Evolutionary conservation across 2,888 invertebrate species (phyloP).

Genomic region (Euphydryas editha): DNA sequence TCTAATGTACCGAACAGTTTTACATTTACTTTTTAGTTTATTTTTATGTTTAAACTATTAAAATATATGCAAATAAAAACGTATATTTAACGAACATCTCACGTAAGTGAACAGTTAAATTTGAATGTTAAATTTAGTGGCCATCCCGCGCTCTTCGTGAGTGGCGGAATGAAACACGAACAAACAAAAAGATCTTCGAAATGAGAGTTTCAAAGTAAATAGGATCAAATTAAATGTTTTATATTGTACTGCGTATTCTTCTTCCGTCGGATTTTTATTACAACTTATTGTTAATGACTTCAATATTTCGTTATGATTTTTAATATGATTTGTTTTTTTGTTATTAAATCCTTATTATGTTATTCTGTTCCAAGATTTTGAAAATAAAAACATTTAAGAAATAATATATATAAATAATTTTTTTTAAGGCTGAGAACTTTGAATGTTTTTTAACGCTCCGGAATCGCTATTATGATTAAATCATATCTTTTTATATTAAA

Average conservation of each 20-base stretch:
- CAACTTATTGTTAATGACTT: neutral
- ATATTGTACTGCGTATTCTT: neutral
- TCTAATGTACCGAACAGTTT: neutral
- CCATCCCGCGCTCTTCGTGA: slow-evolving; percentile 8
- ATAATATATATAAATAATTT: too few relatives aligned
- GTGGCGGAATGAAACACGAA: slow-evolving; percentile 13
- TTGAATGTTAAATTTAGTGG: slow-evolving; percentile 29
- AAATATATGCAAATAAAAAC: slow-evolving; percentile 34
- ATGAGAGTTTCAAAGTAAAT: neutral
- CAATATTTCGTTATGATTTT: neutral
- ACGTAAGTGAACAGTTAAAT: slow-evolving; percentile 26
- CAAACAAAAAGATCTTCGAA: slow-evolving; percentile 2
- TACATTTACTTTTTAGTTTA: slow-evolving; percentile 1
- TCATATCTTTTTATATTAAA: too few relatives aligned
- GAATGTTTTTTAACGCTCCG: too few relatives aligned
- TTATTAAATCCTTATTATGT: too few relatives aligned
- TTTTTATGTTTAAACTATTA: slow-evolving; percentile 33
- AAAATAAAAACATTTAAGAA: too few relatives aligned
- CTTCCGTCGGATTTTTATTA: neutral
- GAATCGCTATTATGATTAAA: too few relatives aligned
- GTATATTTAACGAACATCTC: slow-evolving; percentile 39
- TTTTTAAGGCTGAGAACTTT: too few relatives aligned
- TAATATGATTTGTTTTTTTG: too few relatives aligned
- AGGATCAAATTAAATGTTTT: neutral
- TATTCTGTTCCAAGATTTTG: too few relatives aligned